Conservation (phyloP, 2,113 vertebrate genomes). For the Phainopepla nitens region DNA sequence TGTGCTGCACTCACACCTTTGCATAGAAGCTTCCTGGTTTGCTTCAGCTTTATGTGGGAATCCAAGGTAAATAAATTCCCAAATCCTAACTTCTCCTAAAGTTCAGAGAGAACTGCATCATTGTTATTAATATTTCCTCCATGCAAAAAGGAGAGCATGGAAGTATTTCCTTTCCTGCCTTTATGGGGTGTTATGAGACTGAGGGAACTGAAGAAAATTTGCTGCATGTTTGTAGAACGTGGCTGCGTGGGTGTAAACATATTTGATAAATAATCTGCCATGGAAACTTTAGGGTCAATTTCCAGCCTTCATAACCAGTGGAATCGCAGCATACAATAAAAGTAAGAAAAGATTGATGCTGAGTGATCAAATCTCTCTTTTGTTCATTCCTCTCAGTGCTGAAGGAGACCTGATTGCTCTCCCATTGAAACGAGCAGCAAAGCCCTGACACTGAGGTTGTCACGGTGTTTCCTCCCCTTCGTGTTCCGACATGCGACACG, state of each 20-base stretch:
- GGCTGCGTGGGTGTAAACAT: background rate
- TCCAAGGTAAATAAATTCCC: background rate
- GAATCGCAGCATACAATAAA: background rate
- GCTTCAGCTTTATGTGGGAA: background rate
- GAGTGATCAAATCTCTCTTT: background rate
- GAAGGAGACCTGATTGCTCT: background rate
- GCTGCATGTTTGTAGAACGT: background rate
- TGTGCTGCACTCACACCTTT: background rate
- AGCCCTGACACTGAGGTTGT: background rate
- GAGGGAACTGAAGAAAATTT: background rate
- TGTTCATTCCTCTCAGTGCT: background rate
- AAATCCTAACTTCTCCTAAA: background rate
- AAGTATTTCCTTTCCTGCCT: background rate
- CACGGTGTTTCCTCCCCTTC: background rate
- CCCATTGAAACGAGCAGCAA: background rate
- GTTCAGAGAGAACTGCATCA: background rate
- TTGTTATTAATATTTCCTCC: background rate
- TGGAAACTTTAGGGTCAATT: background rate
- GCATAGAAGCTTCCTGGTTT: background rate
- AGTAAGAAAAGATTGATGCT: background rate
- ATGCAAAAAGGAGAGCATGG: background rate
- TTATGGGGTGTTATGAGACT: background rate
- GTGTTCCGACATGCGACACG: accelerated
- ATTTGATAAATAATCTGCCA: background rate
- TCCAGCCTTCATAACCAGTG: background rate